phyloP scores from a whole-genome alignment of 2,113 vertebrate species.

The Plectropomus leopardus region DNA sequence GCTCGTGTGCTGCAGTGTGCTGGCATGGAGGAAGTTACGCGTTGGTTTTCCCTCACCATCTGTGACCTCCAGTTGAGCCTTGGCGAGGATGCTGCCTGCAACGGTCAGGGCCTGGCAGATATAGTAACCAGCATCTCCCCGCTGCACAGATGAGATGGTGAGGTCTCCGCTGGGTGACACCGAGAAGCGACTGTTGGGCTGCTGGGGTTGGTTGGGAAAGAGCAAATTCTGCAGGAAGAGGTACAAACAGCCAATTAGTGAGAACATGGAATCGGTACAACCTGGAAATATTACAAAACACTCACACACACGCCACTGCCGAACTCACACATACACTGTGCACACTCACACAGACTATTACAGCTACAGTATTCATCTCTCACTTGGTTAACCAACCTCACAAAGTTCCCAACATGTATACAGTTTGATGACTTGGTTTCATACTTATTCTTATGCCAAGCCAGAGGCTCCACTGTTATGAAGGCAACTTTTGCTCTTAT shows the following conservation, averaged over 20 bases:
- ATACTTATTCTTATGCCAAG: constrained; percentile 52
- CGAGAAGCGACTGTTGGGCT: constrained; percentile 93
- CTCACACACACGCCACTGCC: not conserved
- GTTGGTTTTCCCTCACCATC: constrained; percentile 89
- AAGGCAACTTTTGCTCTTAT: constrained; percentile 32
- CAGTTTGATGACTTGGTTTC: constrained; percentile 49
- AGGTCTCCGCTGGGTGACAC: constrained; percentile 95
- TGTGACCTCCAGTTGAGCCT: constrained; percentile 98
- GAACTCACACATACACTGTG: constrained; percentile 2
- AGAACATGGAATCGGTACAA: constrained; percentile 49
- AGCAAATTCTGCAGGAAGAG: constrained; percentile 91
- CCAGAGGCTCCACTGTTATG: constrained; percentile 55
- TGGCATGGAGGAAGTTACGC: constrained; percentile 38
- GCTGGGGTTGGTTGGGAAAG: constrained; percentile 97
- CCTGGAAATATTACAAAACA: constrained; percentile 53
- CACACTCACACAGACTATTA: constrained; percentile 25
- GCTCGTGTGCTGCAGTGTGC: constrained; percentile 43
- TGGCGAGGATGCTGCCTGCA: constrained; percentile 98
- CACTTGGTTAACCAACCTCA: constrained; percentile 45
- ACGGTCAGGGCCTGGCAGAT: constrained; percentile 98
- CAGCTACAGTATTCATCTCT: constrained; percentile 34
- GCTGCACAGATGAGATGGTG: constrained; percentile 94
- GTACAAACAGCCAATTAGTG: constrained; percentile 57
- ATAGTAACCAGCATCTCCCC: constrained; percentile 95
- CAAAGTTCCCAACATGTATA: constrained; percentile 42